Percentiles rank a stretch among this genome's conserved stretches.
phyloP scores from a whole-genome alignment of 37 sponge, comb jelly and placozoan genomes.

The Cladorhizidae sp. region DNA sequence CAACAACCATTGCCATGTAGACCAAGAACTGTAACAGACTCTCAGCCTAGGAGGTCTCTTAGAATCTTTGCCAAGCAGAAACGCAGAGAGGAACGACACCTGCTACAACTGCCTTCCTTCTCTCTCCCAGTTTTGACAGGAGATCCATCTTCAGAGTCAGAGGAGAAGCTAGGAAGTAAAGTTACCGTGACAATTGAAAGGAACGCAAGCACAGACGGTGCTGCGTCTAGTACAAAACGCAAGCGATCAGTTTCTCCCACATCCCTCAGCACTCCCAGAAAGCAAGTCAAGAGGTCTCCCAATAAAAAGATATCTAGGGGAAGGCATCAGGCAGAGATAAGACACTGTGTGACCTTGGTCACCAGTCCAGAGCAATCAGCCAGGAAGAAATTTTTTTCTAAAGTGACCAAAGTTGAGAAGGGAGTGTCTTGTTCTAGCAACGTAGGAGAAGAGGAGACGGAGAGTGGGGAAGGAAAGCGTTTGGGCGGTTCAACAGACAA shows the following conservation, averaged over 20 bases:
- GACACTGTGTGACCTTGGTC: not conserved
- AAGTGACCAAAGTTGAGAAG: not conserved
- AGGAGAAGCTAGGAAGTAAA: not conserved
- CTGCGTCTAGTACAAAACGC: not conserved
- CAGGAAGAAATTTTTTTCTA: too few relatives aligned
- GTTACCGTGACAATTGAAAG: not conserved
- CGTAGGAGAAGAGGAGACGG: too few relatives aligned
- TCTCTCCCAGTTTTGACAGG: too few relatives aligned
- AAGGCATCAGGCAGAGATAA: not conserved
- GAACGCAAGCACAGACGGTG: not conserved
- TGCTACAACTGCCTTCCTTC: not conserved
- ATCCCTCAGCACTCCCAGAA: not conserved
- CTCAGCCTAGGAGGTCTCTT: slow-evolving; percentile 14
- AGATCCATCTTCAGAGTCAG: not conserved
- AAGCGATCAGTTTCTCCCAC: not conserved
- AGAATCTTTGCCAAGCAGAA: slow-evolving; percentile 17
- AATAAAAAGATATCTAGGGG: not conserved
- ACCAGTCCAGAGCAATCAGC: too few relatives aligned
- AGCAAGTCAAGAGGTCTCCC: not conserved
- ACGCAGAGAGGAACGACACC: not conserved
- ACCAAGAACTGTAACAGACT: not conserved
- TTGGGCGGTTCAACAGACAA: not conserved
- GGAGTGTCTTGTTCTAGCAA: not conserved
- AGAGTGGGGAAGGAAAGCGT: not conserved
- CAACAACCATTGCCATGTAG: not conserved